Conservation (phyloP, 2,113 vertebrate species). For the Poeciliopsis turrubarensis region DNA sequence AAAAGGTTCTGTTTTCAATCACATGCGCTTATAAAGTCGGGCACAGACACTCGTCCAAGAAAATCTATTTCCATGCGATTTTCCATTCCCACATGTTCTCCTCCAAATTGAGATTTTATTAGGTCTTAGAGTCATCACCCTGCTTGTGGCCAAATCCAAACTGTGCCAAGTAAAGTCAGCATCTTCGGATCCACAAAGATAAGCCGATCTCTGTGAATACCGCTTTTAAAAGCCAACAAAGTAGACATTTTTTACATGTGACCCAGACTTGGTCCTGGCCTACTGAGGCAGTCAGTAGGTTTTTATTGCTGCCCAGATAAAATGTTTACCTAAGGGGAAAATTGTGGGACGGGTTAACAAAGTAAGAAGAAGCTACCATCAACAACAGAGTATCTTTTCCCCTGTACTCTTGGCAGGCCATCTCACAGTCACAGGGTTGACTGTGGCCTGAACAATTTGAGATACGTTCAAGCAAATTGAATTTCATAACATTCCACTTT, state of each 20-base stretch:
- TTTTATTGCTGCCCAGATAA: constrained; percentile 34
- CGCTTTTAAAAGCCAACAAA: constrained; percentile 1
- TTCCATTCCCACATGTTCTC: constrained; percentile 16
- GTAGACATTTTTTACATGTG: constrained; percentile 37
- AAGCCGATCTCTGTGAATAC: constrained; percentile 18
- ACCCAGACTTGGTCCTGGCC: constrained; percentile 17
- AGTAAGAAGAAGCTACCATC: constrained; percentile 1
- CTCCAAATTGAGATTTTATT: constrained; percentile 23
- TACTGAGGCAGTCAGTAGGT: constrained; percentile 21
- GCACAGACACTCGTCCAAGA: not conserved
- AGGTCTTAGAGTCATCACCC: not conserved
- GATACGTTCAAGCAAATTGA: constrained; percentile 49
- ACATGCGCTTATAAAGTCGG: not conserved
- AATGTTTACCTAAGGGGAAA: constrained; percentile 41
- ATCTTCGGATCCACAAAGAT: constrained; percentile 25
- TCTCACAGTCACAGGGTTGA: constrained; percentile 48
- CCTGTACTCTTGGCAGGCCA: constrained; percentile 45
- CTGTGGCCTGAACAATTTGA: constrained; percentile 45
- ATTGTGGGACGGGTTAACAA: constrained; percentile 14
- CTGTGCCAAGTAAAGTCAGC: constrained; percentile 21
- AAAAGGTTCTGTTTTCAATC: constrained; percentile 2
- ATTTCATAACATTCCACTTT: constrained; percentile 53
- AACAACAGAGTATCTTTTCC: constrained; percentile 39
- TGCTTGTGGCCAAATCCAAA: constrained; percentile 19
- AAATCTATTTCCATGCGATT: constrained; percentile 14